phyloP scores from a whole-genome alignment of 2,113 vertebrate species.

The Anseranas semipalmata region DNA sequence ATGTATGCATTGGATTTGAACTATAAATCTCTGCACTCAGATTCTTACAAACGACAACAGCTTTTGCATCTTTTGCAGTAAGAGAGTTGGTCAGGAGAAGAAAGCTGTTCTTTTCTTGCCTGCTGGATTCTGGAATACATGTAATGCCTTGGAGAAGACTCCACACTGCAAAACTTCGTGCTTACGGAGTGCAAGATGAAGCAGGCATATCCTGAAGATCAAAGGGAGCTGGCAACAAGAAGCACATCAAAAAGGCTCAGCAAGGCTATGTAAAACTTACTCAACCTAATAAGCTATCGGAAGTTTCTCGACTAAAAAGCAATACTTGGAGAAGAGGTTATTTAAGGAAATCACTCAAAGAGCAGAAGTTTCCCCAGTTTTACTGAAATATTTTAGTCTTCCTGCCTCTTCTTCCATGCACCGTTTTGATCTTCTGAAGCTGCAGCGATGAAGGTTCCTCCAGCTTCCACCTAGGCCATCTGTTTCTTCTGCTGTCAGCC shows the following conservation, averaged over 20 bases:
- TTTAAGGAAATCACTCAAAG: background rate
- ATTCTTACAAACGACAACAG: background rate
- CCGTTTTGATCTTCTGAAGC: background rate
- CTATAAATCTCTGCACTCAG: background rate
- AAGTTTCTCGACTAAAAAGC: background rate
- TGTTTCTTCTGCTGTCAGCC: background rate
- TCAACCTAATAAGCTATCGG: background rate
- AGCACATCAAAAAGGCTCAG: background rate
- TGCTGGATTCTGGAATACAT: background rate
- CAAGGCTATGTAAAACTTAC: background rate
- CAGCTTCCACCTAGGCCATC: background rate
- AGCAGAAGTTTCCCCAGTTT: background rate
- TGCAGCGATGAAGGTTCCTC: background rate
- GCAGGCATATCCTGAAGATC: background rate
- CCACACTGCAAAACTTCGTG: background rate
- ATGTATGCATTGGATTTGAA: background rate
- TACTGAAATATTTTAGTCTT: background rate
- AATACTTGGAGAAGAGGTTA: background rate
- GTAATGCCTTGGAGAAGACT: background rate
- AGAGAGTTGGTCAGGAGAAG: background rate
- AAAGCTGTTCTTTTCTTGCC: background rate
- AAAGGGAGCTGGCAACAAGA: background rate
- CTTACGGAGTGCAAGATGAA: background rate
- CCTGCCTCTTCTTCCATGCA: background rate
- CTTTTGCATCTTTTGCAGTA: background rate